Evolutionary conservation across 2,888 invertebrate species (phyloP), one percentile per base, ranked within the genome.

Genomic region (Lordiphosa andalusiaca): DNA sequence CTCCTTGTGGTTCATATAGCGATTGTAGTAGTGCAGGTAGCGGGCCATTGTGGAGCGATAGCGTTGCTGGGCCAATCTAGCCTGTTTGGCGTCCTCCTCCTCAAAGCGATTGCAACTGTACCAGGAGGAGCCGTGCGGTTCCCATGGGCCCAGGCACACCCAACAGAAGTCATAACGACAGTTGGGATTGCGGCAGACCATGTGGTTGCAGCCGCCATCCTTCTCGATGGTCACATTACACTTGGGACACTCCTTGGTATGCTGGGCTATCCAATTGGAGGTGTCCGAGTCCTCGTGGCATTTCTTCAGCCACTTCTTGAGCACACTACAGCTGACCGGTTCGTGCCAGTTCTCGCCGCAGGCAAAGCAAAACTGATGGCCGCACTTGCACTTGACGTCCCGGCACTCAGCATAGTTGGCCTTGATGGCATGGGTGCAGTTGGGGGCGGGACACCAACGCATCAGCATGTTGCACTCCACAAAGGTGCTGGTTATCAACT

Each of bases 1-100:
- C 90, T 98, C 97, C 96, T 98, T 97, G 90, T 99, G 99, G 91
- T 99, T 99, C 96, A 98, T 98, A 90, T 98, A 99, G 55, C 99
- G 95, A 91, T 98, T 98, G 91, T 97, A 99, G 90, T 99, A 99
- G 91, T 98, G 98, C 81, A 99, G 91, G 90, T 99, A 99, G 78
- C 98, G 94, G 77, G 98, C 97, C 67, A 99, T 93, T 48, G 97
- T 97, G 30, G 97, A 95, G 58, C 98, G 93, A 16, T 97, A 97
- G 77, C 93, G 93, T 90, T 98, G 98, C 90, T 98, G 98, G 21
- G 97, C 97, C 91, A 98, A 96, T 56, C 99, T 92, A 0, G 98
- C 98, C 65, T 96, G 96, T 89, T 96, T 96, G 13, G 98, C 98
- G 87, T 98, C 98, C 86, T 97, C 96, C 89, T 98, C 98, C 90